phyloP scores from a whole-genome alignment of 2,113 vertebrate genomes.

The Ceratotherium simum region DNA sequence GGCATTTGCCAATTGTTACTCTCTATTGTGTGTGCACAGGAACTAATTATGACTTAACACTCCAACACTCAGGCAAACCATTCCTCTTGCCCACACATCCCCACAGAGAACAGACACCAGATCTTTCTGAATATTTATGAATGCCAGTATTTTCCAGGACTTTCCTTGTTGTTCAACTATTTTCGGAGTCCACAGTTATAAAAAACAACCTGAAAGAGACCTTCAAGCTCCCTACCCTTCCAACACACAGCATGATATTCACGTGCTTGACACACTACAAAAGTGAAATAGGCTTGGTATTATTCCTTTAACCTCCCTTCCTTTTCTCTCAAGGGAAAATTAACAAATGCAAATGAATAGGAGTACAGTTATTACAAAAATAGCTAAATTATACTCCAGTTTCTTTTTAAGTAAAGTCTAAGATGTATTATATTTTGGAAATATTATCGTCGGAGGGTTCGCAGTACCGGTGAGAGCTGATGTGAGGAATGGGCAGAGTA shows the following conservation, averaged over 20 bases:
- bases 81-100: conserved; percentile 44
- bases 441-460: neutral
- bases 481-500: neutral
- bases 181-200: neutral
- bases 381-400: neutral
- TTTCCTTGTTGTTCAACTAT: neutral
- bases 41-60: conserved; percentile 70
- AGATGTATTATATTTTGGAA: neutral
- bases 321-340: neutral
- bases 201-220: neutral
- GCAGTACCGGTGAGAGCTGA: neutral
- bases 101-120: neutral
- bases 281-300: neutral
- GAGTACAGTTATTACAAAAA: neutral
- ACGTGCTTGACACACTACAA: neutral
- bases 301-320: neutral
- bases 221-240: neutral
- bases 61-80: conserved; percentile 40
- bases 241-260: neutral
- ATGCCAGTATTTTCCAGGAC: neutral
- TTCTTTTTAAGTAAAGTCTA: neutral
- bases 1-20: conserved; percentile 76
- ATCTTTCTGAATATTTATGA: conserved; percentile 12
- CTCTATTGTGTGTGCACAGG: neutral
- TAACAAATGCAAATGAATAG: neutral